Evolutionary conservation across 2,797 vertebrate genomes (phyloP).

Genomic region (Naso thynnoides): DNA sequence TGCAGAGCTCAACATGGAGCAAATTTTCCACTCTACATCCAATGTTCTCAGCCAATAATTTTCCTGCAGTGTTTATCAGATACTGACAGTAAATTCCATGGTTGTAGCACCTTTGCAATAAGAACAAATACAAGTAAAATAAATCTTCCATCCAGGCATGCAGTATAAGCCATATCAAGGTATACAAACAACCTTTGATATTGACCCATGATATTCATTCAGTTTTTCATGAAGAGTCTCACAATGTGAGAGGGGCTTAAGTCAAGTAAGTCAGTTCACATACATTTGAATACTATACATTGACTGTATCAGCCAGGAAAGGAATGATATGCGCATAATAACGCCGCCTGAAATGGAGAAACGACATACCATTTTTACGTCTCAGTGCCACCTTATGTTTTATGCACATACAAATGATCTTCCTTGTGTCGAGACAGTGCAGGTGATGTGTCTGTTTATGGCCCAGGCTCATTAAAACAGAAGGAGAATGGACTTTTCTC

Average conservation of each 20-base stretch:
- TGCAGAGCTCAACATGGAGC: neutral
- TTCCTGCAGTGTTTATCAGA: slow-evolving; percentile 12
- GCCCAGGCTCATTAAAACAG: slow-evolving; percentile 72
- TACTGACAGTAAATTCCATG: slow-evolving; percentile 23
- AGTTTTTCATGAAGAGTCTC: slow-evolving; percentile 18
- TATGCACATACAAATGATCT: slow-evolving; percentile 74
- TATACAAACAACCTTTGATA: slow-evolving; percentile 32
- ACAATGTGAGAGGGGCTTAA: slow-evolving; percentile 20
- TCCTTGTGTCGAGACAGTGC: slow-evolving; percentile 49
- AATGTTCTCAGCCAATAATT: slow-evolving; percentile 15
- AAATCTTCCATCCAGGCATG: neutral
- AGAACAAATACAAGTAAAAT: slow-evolving; percentile 8
- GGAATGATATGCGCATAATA: slow-evolving; percentile 70
- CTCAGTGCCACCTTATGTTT: slow-evolving; percentile 58
- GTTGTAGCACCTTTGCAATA: neutral
- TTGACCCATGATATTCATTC: slow-evolving; percentile 27
- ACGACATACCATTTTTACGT: slow-evolving; percentile 59
- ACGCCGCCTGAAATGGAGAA: slow-evolving; percentile 45
- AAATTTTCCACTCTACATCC: neutral
- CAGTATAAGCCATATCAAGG: neutral
- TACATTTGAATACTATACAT: slow-evolving; percentile 47
- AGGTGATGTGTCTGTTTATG: slow-evolving; percentile 66
- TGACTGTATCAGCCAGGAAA: slow-evolving; percentile 17
- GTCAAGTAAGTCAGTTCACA: slow-evolving; percentile 19
- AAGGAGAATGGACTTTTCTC: slow-evolving; percentile 30